These are phyloP conservation scores for Acheta domesticus DNA, from an alignment of 2,888 invertebrate genomes.

Conservation along the genomic window DNA sequence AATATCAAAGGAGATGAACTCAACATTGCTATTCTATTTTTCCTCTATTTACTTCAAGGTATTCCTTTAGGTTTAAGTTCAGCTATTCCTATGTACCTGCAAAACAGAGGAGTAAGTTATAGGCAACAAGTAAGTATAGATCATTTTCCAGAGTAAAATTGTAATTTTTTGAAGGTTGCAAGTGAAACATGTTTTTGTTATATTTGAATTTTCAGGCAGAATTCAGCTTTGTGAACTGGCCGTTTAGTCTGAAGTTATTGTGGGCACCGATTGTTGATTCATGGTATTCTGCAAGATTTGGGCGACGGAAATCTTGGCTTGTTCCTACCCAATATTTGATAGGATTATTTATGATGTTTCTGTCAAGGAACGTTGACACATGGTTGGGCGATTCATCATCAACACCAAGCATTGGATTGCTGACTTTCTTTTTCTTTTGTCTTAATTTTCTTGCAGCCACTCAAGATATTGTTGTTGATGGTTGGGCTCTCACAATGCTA, in stretches of 20 bases:
- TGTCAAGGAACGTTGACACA: slow-evolving; percentile 71
- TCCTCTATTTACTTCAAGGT: slow-evolving; percentile 92
- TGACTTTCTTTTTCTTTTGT: slow-evolving; percentile 84
- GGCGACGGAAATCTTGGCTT: slow-evolving; percentile 92
- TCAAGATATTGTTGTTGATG: slow-evolving; percentile 99
- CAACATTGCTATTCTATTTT: slow-evolving; percentile 82
- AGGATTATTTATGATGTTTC: slow-evolving; percentile 82
- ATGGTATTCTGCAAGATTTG: slow-evolving; percentile 76
- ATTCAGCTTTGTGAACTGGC: slow-evolving; percentile 93
- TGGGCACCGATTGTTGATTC: slow-evolving; percentile 99
- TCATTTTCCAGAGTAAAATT: slow-evolving; percentile 9
- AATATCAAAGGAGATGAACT: slow-evolving; percentile 61
- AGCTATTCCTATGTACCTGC: slow-evolving; percentile 92
- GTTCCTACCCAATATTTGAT: slow-evolving; percentile 91
- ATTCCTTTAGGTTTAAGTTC: slow-evolving; percentile 91
- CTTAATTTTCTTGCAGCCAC: slow-evolving; percentile 97
- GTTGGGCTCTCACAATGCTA: slow-evolving; percentile 99
- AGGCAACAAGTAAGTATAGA: slow-evolving; percentile 71
- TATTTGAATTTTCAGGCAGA: slow-evolving; percentile 63
- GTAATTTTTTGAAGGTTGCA: not conserved
- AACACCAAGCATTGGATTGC: slow-evolving; percentile 66
- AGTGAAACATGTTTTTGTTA: slow-evolving; percentile 23
- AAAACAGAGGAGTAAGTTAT: slow-evolving; percentile 88
- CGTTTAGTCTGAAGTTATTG: slow-evolving; percentile 83
- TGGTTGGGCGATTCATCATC: slow-evolving; percentile 67